phyloP scores from a whole-genome alignment of 1,140 invertebrate genomes.

The Bombus turneri region DNA sequence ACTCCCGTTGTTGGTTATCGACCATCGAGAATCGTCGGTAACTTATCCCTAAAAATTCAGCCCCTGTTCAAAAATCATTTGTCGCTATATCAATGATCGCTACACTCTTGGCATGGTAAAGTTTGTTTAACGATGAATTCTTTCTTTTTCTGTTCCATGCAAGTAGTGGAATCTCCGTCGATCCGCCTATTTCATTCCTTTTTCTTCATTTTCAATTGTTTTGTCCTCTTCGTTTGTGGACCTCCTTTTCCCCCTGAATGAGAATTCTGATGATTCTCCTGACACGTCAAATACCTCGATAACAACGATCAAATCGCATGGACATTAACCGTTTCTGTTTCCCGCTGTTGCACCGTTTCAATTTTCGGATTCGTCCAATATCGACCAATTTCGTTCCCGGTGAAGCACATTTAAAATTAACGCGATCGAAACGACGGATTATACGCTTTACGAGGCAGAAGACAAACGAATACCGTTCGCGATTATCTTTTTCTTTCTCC shows the following conservation, averaged over 20 bases:
- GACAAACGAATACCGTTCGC: background rate
- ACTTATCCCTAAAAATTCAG: conserved; percentile 51
- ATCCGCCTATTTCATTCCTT: background rate
- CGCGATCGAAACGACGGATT: conserved; percentile 14
- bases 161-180: conserved; percentile 18
- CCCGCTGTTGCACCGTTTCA: conserved; percentile 61
- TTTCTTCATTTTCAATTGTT: background rate
- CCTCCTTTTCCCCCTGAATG: background rate
- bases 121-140: background rate
- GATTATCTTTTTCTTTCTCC: background rate
- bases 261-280: conserved; percentile 14
- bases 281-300: conserved; percentile 8
- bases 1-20: conserved; percentile 55
- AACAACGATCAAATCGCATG: conserved; percentile 55
- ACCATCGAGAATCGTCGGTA: conserved; percentile 63
- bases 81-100: background rate
- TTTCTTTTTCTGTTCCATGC: background rate
- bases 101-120: conserved; percentile 24
- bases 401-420: conserved; percentile 26
- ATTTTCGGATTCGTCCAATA: conserved; percentile 60
- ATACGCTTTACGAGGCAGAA: background rate
- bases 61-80: background rate
- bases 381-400: conserved; percentile 62
- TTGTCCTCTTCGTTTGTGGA: background rate
- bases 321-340: conserved; percentile 48